Evolutionary conservation across 2,797 vertebrate genomes (phyloP), one percentile per base, ranked within the genome.

Genomic region (Tolypeutes matacus): DNA sequence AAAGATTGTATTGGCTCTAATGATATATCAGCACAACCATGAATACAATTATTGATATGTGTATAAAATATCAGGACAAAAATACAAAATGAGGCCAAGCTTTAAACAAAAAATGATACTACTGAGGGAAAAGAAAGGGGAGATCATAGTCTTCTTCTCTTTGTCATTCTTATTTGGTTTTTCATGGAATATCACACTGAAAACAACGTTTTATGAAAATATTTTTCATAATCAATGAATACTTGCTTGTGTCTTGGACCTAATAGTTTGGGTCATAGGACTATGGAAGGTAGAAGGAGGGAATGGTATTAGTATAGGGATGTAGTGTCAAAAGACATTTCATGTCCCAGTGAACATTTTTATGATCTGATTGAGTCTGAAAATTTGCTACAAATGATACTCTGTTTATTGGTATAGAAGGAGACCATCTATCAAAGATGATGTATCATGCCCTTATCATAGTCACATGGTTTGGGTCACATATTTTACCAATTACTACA

Each of bases 401-500:
- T 93, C 51, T 64, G 94, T 93, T 95, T 77, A 87, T 34, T 89
- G 84, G 49, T 25, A 14, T 75, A 91, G 51, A 93, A 58, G 36
- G 27, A 36, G 89, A 65, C 14, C 53, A 91, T 88, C 80, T 96
- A 90, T 95, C 93, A 92, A 86, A 92, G 75, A 93, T 15, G 51
- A 64, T 42, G n/a, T 82, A 88, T 87, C 12, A 34, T 78, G 62
- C 17, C 34, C 36, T 77, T 91, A 67, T 95, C 95, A 95, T 34
- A 56, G 12, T 81, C 89, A 73, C 69, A 82, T 29, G 46, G 51
- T 53, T 51, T 89, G 69, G 90, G 85, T 96, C 89, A 94, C 7
- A 36, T 86, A 91, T 65, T 96, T 96, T 94, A 65, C 67, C 91
- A 95, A 93, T 96, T 95, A 87, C 62, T 84, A 20, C 72, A 78